These are phyloP conservation scores for Troides aeacus DNA, from an alignment of 2,888 invertebrate species.

Conservation along the genomic window DNA sequence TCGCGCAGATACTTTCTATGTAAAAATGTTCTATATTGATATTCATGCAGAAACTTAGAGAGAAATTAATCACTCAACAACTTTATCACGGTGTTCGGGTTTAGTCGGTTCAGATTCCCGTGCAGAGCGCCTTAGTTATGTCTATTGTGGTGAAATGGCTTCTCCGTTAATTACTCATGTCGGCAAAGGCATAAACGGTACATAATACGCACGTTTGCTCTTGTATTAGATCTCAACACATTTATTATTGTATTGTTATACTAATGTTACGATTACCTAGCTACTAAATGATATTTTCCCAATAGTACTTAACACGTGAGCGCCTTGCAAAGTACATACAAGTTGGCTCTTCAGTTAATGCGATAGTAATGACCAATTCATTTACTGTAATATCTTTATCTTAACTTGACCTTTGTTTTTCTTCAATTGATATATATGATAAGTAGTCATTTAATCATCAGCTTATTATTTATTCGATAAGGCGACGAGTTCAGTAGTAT, in stretches of 20 bases:
- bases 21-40: not conserved
- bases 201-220: conserved; percentile 2
- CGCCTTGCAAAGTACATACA: not conserved
- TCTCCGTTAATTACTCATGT: conserved; percentile 5
- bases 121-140: not conserved
- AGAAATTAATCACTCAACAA: conserved; percentile 2
- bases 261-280: not conserved
- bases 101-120: conserved; percentile 1
- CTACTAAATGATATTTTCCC: not conserved
- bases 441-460: not conserved
- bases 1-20: not conserved
- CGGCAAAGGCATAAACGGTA: not conserved
- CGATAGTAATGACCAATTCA: conserved; percentile 2
- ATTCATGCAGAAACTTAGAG: not conserved
- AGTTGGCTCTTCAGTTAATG: not conserved
- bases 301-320: not conserved
- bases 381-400: not conserved
- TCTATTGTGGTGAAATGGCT: conserved; percentile 5
- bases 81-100: not conserved
- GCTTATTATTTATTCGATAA: not conserved
- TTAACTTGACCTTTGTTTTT: not conserved
- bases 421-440: not conserved
- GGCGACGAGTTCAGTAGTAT: no score
- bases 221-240: not conserved
- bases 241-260: not conserved